A percentile compares a stretch with the other conserved stretches of the same genome.
These are phyloP conservation scores for Hormiphora californensis DNA, from an alignment of 37 sponge, comb jelly and placozoan species.

Conservation along the genomic window DNA sequence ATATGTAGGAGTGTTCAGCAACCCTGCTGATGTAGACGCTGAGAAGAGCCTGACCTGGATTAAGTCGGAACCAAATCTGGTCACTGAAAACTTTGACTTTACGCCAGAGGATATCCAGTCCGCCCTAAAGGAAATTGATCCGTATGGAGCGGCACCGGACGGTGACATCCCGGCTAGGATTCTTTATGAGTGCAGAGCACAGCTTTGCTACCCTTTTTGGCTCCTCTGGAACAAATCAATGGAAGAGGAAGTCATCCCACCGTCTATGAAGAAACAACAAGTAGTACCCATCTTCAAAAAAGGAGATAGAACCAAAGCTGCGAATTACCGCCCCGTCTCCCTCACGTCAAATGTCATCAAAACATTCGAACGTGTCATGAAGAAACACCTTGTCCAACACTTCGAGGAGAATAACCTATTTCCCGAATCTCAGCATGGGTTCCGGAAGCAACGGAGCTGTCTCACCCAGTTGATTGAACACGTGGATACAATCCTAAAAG, in stretches of 20 bases:
- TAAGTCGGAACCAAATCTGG: too few species aligned
- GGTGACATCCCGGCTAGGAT: too few species aligned
- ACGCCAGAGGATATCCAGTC: too few species aligned
- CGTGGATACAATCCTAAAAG: neutral
- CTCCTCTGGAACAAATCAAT: neutral
- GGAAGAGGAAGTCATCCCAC: neutral
- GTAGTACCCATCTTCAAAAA: neutral
- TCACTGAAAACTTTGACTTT: too few species aligned
- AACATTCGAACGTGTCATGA: neutral
- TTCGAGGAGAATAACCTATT: neutral
- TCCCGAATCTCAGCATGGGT: neutral
- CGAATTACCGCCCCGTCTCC: neutral
- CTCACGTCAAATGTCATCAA: neutral
- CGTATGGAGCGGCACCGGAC: too few species aligned
- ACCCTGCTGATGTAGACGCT: too few species aligned
- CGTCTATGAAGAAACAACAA: neutral
- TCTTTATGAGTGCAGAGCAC: too few species aligned
- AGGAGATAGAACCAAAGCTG: neutral
- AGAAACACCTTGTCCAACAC: neutral
- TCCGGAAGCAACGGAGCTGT: neutral
- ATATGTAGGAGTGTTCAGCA: too few species aligned
- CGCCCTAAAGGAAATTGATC: too few species aligned
- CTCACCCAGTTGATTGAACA: neutral
- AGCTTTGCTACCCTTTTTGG: too few species aligned
- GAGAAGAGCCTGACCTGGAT: too few species aligned